Evolutionary conservation across 2,888 invertebrate species (phyloP).

Genomic region (Cephonodes hylas): DNA sequence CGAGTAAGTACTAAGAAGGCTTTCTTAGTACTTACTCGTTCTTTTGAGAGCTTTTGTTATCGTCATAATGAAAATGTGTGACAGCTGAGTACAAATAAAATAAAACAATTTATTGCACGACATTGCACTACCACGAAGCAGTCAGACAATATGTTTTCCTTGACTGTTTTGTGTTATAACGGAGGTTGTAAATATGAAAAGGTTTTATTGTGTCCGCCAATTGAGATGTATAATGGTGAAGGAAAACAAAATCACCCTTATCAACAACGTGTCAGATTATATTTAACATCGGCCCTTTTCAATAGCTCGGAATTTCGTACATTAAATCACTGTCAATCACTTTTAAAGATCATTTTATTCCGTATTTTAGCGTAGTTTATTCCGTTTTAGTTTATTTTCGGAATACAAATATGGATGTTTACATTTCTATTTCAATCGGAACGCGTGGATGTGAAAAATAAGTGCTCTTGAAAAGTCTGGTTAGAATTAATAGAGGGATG

Average conservation of each 20-base stretch:
- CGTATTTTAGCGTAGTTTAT: background rate
- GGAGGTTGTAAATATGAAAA: background rate
- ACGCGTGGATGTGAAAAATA: background rate
- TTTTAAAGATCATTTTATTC: background rate
- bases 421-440: background rate
- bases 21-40: too few relatives aligned
- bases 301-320: background rate
- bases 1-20: too few relatives aligned
- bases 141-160: too few relatives aligned
- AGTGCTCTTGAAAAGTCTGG: background rate
- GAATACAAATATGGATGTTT: background rate
- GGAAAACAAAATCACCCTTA: slow-evolving; percentile 1
- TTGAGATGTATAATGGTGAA: background rate
- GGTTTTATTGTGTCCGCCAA: background rate
- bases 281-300: background rate
- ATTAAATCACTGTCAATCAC: slow-evolving; percentile 3
- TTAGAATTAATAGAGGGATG: background rate
- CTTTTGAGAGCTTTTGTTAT: too few relatives aligned
- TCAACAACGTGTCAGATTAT: slow-evolving; percentile 3
- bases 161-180: too few relatives aligned
- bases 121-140: too few relatives aligned
- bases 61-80: too few relatives aligned
- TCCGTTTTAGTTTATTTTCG: background rate
- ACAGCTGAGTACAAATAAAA: too few relatives aligned
- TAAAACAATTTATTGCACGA: too few relatives aligned